These are phyloP conservation scores for Synanthedon tipuliformis DNA, from an alignment of 2,888 invertebrate genomes.

Conservation along the genomic window DNA sequence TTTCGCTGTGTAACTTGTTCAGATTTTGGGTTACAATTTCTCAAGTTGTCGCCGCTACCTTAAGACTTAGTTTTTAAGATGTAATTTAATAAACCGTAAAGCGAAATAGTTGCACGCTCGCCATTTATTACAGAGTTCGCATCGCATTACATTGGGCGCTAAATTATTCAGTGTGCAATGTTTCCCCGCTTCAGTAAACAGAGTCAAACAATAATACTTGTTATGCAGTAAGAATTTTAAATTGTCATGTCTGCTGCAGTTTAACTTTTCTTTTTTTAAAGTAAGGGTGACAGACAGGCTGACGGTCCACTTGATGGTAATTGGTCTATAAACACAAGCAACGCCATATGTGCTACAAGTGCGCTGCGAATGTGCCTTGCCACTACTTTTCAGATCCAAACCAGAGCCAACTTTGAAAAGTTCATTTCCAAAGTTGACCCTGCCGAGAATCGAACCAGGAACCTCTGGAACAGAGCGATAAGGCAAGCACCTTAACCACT, in stretches of 20 bases:
- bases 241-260: conserved; percentile 18
- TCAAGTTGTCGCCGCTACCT: not conserved
- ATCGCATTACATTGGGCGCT: conserved; percentile 44
- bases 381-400: too few relatives aligned
- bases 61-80: not conserved
- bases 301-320: too few relatives aligned
- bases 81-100: not conserved
- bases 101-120: not conserved
- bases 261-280: not conserved
- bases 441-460: too few relatives aligned
- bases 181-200: conserved; percentile 40
- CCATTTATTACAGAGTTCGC: conserved; percentile 6
- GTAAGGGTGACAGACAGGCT: too few relatives aligned
- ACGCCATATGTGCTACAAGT: too few relatives aligned
- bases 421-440: too few relatives aligned
- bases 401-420: too few relatives aligned
- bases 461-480: too few relatives aligned
- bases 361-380: too few relatives aligned
- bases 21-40: conserved; percentile 48
- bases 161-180: conserved; percentile 53
- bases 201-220: conserved; percentile 40
- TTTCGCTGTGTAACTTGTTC: conserved; percentile 49
- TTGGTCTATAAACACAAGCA: too few relatives aligned
- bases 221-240: conserved; percentile 34
- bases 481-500: too few relatives aligned